Base-by-base conservation (phyloP, 2,888 invertebrate species). In the Neria commutata region DNA sequence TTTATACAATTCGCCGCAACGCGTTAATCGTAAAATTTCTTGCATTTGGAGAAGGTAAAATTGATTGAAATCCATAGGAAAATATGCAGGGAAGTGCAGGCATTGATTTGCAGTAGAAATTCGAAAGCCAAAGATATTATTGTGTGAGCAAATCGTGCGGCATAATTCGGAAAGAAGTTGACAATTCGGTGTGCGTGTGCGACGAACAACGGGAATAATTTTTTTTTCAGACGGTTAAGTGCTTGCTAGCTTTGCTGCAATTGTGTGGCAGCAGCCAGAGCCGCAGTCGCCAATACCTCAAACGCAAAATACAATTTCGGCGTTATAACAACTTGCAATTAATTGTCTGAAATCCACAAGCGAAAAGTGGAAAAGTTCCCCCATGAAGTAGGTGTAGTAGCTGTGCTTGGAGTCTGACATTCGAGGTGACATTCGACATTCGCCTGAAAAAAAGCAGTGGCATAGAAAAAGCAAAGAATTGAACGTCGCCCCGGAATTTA, bases 161-260 rank as follows among this genome's bases (percentile, higher is more conserved):
- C 59, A 70, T 68, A 65, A 65, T 62, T 51, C 50, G 63, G 59
- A n/a, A n/a, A n/a, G n/a, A n/a, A n/a, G n/a, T n/a, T n/a, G n/a
- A n/a, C n/a, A n/a, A n/a, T n/a, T n/a, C n/a, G n/a, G n/a, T n/a
- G n/a, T n/a, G n/a, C n/a, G n/a, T 65, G 57, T 63, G 61, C 59
- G 61, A 69, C 66, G 71, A 74, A 75, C 73, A 74, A 75, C 74
- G 74, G 72, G 71, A 74, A 72, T 67, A 60, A 53, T 53, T 55
- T 60, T 58, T 50, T 49, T n/a, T n/a, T n/a, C n/a, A n/a, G 54
- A 16, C 17, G n/a, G 29, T 25, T 29, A 23, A n/a, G 49, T n/a
- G 49, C 49, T 17, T 45, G 40, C 26, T 19, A 19, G 50, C 17
- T 49, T 26, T 23, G 51, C 51, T 34, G 50, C 33, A 50, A 19